Evolutionary conservation across 2,113 vertebrate species (phyloP), one percentile per base, ranked within the genome.

Genomic region (Colinus virginianus): DNA sequence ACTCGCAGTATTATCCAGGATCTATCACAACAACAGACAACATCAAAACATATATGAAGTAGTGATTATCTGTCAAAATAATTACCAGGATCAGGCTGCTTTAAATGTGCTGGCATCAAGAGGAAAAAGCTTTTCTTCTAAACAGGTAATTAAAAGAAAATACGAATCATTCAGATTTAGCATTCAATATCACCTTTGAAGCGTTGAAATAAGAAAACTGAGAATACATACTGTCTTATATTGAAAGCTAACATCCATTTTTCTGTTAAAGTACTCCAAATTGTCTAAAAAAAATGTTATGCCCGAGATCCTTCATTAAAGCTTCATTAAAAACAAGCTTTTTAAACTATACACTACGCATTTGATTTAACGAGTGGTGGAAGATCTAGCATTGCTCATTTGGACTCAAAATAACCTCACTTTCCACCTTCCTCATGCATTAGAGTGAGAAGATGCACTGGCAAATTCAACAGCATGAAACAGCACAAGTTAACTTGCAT

Each of bases 101-200:
- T 77, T 96, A 90, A 78, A 87, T 30, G 25, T 46, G 45, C 17
- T 92, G 46, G 38, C 75, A 61, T 68, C 46, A 92, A 94, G 67
- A 90, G 12, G 34, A 90, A 96, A 96, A 94, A 90, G 18, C 38
- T 95, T 95, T 94, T 93, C 78, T 53, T 53, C 51, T 53, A 53
- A 53, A 53, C 51, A 94, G 19, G 51, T 55, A 12, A n/a, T 5
- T 42, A 85, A 20, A 11, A 76, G 76, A 83, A 78, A 83, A 53
- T 7, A 26, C 28, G 49, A 23, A 25, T 69, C 42, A 5, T 83
- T 80, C 67, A 42, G 9, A 43, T 49, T 69, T 42, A 92, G 38
- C 7, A 59, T 0, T 21, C 8, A 78, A n/a, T 46, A 70, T 63
- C 11, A 90, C 36, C 2, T 40, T 78, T 71, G 40, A 71, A 42